phyloP scores from a whole-genome alignment of 2,797 vertebrate species.

The Poliocrania exsul region DNA sequence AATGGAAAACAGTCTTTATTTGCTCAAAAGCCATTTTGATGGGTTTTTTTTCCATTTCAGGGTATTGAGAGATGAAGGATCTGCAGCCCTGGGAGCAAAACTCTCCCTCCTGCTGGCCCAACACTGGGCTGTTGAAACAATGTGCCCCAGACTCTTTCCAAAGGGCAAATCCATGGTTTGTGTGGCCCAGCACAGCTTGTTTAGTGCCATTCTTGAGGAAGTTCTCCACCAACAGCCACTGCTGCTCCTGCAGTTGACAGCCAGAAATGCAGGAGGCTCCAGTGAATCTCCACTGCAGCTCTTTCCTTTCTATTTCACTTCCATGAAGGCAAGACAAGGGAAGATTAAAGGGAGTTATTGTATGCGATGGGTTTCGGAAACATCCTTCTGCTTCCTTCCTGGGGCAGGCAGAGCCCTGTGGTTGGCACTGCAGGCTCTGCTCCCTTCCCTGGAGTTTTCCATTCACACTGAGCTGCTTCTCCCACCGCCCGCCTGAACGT shows the following conservation, averaged over 20 bases:
- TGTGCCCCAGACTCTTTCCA: neutral
- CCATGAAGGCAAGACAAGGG: neutral
- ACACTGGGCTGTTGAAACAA: neutral
- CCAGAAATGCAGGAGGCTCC: neutral
- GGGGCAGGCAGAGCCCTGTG: conserved; percentile 48
- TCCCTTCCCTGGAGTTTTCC: conserved; percentile 50
- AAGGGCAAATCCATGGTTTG: neutral
- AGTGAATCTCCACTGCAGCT: neutral
- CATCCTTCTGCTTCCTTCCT: conserved; percentile 69
- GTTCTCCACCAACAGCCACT: neutral
- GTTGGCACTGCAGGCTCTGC: neutral
- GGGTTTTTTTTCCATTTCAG: neutral
- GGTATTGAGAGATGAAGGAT: neutral
- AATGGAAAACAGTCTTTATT: accelerated
- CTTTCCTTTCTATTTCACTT: neutral
- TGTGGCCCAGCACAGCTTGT: neutral
- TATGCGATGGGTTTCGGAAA: conserved; percentile 62
- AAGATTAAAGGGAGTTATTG: conserved; percentile 70
- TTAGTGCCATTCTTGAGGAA: neutral
- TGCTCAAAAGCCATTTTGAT: neutral
- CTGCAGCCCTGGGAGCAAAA: neutral
- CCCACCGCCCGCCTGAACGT: neutral
- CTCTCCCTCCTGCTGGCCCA: accelerated
- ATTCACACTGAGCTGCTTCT: neutral
- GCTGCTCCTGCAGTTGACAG: neutral